phyloP scores from a whole-genome alignment of 2,113 vertebrate species.

The Helogale parvula region DNA sequence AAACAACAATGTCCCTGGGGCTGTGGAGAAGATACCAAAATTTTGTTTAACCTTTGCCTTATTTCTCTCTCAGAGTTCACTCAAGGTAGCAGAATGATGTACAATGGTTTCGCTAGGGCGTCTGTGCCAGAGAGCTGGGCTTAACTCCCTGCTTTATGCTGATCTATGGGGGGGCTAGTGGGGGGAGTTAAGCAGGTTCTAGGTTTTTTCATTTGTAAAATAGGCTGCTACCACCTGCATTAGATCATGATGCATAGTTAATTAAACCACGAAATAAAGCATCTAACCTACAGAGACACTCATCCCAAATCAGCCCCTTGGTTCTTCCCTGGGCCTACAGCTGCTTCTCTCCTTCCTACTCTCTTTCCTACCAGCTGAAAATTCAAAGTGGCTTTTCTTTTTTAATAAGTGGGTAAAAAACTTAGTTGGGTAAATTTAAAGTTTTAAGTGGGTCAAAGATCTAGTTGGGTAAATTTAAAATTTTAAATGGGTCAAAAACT shows the following conservation, averaged over 20 bases:
- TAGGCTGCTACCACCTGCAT: background rate
- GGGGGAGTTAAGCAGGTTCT: background rate
- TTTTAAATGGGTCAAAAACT: background rate
- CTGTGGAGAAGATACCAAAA: background rate
- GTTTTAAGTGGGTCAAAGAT: background rate
- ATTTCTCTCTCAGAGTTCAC: background rate
- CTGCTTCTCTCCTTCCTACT: background rate
- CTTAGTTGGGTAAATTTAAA: background rate
- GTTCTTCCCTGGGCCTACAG: background rate
- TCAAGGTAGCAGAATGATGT: rapidly evolving
- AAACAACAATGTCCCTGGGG: background rate
- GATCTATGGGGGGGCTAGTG: rapidly evolving
- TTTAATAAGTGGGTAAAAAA: background rate
- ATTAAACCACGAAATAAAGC: background rate
- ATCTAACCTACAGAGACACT: background rate
- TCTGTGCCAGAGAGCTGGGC: background rate
- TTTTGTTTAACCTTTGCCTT: background rate
- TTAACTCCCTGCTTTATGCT: background rate
- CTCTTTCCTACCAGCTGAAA: background rate
- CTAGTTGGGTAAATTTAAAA: background rate
- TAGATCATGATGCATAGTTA: no score
- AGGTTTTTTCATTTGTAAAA: background rate
- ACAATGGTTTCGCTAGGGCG: background rate
- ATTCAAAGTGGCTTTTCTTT: background rate
- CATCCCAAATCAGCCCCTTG: background rate